These are phyloP conservation scores for Catotricha subobsoleta DNA, from an alignment of 2,888 invertebrate species.

Conservation along the genomic window DNA sequence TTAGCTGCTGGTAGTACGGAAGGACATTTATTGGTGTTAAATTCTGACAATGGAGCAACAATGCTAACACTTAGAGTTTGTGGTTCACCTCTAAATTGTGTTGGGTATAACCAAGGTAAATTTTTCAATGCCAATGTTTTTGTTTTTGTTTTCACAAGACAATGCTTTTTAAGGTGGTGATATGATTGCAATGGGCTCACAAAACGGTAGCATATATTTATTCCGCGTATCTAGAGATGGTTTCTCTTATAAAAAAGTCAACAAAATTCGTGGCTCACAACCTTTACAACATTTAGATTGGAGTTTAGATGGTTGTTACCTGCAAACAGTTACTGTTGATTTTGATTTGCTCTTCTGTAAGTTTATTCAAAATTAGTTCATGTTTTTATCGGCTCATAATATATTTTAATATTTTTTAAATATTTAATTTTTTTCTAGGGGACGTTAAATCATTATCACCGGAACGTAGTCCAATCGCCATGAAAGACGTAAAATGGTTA, in stretches of 20 bases:
- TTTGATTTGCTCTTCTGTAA: conserved; percentile 77
- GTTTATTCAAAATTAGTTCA: conserved; percentile 20
- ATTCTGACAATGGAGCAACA: conserved; percentile 70
- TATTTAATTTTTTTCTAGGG: conserved; percentile 36
- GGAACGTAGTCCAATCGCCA: conserved; percentile 72
- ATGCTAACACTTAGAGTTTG: conserved; percentile 73
- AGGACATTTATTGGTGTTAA: conserved; percentile 70
- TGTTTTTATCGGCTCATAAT: background rate
- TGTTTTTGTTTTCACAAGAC: background rate
- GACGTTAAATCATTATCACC: conserved; percentile 74
- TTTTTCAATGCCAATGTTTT: conserved; percentile 9
- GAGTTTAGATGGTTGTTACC: conserved; percentile 73
- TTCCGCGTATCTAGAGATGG: conserved; percentile 78
- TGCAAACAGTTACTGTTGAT: conserved; percentile 80
- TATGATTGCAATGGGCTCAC: conserved; percentile 72
- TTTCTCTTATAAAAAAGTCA: conserved; percentile 75
- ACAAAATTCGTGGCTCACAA: conserved; percentile 72
- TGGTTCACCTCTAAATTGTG: conserved; percentile 69
- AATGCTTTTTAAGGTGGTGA: conserved; percentile 50
- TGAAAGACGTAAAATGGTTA: conserved; percentile 83
- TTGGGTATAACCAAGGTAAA: conserved; percentile 72
- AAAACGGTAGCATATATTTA: conserved; percentile 63
- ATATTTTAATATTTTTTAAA: background rate
- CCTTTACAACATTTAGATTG: conserved; percentile 75
- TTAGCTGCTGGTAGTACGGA: conserved; percentile 78